Base-by-base conservation (phyloP, 1,140 invertebrate genomes). In the Ceratina australensis region DNA sequence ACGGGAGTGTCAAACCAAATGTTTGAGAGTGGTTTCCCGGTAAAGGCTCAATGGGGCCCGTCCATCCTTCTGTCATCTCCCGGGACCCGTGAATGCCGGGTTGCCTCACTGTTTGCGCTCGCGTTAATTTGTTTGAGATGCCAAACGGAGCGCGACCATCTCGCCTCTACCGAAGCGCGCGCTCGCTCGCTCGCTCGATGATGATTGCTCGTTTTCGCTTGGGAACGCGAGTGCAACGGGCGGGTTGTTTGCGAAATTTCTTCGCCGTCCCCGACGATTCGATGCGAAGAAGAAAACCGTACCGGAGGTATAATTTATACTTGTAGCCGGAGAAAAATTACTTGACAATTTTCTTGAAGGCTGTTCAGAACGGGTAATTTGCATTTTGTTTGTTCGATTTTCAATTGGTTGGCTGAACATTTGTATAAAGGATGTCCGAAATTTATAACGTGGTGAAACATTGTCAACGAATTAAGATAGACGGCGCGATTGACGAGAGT, bases 1-100 rank as follows among this genome's bases (percentile, higher is more conserved):
- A 49, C 73, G 18, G 54, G 15, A 28, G 54, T 67, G 73, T 75
- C 64, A 75, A 75, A 68, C n/a, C 73, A 68, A 75, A 75, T 75
- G 73, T 75, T 75, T 75, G 73, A 75, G 54, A 59, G 24, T 59
- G 42, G 73, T 75, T 75, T 75, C 73, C 54, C 26, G 20, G 54
- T 75, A 75, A 33, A 75, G 33, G 42, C 42, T 75, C 52, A 75
- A 75, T 75, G 65, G 72, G 33, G 15, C 64, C 64, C 24, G 64
- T 75, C 73, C 64, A 49, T 75, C 64, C 24, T 68, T 57, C 64
- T 68, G 73, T 75, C 73, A 66, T 68, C 64, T 33, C 18, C 33
- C 24, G 18, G 24, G 7, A 0, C n/a, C 18, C 7, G 64, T 75
- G 64, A 75, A 75, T 75, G 64, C 28, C 56, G 16, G 33, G 22